Base-by-base conservation (phyloP, 1,140 invertebrate genomes). In the Micrasema minimum region DNA sequence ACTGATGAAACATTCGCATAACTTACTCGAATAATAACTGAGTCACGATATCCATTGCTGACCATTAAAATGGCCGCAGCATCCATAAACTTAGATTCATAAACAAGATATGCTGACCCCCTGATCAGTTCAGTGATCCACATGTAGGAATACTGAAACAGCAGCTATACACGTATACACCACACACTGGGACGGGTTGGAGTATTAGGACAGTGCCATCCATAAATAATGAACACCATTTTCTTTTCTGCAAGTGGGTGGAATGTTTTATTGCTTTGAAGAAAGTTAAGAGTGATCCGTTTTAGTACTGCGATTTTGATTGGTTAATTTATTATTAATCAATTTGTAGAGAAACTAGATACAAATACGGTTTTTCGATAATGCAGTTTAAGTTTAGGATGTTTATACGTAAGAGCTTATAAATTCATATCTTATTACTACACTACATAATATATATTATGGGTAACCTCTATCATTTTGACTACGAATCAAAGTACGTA, bases 191-290 rank as follows among this genome's bases (percentile, higher is more conserved):
- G n/a, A n/a, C n/a, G n/a, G n/a, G 26, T 7, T 31, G 3, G 26
- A 31, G 7, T 51, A 18, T 53, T 53, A 53, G 51, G 51, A 53
- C 55, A 20, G 18, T 38, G 55, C 35, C 55, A 59, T 11, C 14
- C 55, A 59, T 59, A 59, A 59, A 59, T 59, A 20, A 59, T 59
- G 55, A 16, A 14, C 37, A 41, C 18, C 18, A 37, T 59, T 59
- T 59, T 59, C 55, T 59, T 59, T 59, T 59, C n/a, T 59, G 35
- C 55, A 41, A 51, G 55, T 59, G 55, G 55, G 55, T 38, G 55
- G 31, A 31, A 31, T 10, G 51, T 38, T 59, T 38, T 53, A 23
- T 53, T 53, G 22, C 50, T 48, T 26, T 53, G 31, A 38, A 59
- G 55, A 59, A 59, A 59, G 55, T 41, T 22, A 7, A 38, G 2